Conservation (phyloP, 2,113 vertebrate genomes). For the Anoura caudifer region DNA sequence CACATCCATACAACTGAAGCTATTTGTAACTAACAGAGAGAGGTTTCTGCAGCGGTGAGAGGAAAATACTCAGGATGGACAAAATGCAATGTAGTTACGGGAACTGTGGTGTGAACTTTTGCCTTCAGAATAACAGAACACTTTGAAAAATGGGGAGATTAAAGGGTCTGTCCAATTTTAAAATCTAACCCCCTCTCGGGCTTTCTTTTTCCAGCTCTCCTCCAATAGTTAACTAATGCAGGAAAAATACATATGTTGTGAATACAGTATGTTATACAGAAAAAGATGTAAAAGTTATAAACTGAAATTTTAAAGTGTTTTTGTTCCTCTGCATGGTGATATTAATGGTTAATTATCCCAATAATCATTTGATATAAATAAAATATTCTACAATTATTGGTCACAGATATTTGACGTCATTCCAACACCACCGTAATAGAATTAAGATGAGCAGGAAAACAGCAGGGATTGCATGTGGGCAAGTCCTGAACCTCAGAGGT, state of each 20-base stretch:
- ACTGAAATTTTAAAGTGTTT: background rate
- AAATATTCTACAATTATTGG: background rate
- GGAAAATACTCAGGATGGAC: background rate
- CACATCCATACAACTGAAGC: background rate
- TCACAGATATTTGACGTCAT: background rate
- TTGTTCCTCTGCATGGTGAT: background rate
- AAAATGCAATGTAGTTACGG: background rate
- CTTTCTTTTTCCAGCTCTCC: background rate
- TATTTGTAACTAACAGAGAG: background rate
- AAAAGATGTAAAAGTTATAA: background rate
- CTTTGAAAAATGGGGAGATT: background rate
- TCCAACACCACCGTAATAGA: background rate
- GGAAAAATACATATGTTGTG: background rate
- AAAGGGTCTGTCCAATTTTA: background rate
- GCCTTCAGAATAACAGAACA: background rate
- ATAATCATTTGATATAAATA: background rate
- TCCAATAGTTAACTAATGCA: no score
- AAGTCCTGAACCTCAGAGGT: background rate
- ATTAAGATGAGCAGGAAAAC: background rate
- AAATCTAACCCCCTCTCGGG: background rate
- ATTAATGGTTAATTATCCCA: background rate
- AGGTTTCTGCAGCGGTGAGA: background rate
- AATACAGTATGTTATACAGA: background rate
- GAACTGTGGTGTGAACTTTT: background rate
- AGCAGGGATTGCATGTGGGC: background rate